Conservation (phyloP, 2,113 vertebrate species). For the Todiramphus chloris region DNA sequence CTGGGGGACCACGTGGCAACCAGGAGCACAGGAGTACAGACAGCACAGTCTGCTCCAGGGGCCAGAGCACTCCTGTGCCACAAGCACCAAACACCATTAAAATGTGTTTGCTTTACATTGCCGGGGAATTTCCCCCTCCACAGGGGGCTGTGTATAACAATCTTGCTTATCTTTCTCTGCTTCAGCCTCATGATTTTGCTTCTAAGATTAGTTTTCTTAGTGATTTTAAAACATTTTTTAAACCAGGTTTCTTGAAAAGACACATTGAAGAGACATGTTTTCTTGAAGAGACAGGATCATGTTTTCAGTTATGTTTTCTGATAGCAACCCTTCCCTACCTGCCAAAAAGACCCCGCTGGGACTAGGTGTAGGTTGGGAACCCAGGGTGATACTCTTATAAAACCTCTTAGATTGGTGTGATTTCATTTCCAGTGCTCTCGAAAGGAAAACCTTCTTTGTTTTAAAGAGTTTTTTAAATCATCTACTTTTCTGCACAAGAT, state of each 20-base stretch:
- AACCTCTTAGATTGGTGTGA: not conserved
- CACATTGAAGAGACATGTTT: not conserved
- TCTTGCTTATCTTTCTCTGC: not conserved
- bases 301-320: not conserved
- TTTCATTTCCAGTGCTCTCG: not conserved
- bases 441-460: not conserved
- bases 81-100: not conserved
- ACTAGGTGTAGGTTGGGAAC: not conserved
- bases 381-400: not conserved
- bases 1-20: not conserved
- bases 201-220: not conserved
- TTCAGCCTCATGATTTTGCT: not conserved
- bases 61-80: not conserved
- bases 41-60: not conserved
- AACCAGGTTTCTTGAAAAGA: not conserved
- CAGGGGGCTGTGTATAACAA: accelerated
- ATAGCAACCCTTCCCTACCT: not conserved
- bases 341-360: not conserved
- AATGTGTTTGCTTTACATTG: not conserved
- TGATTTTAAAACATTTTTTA: not conserved
- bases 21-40: not conserved
- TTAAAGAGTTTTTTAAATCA: not conserved
- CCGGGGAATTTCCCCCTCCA: not conserved
- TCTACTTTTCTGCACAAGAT: not conserved
- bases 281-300: too few relatives aligned